Evolutionary conservation across 2,113 vertebrate genomes (phyloP), one percentile per base, ranked within the genome.

Genomic region (Oryzias melastigma): DNA sequence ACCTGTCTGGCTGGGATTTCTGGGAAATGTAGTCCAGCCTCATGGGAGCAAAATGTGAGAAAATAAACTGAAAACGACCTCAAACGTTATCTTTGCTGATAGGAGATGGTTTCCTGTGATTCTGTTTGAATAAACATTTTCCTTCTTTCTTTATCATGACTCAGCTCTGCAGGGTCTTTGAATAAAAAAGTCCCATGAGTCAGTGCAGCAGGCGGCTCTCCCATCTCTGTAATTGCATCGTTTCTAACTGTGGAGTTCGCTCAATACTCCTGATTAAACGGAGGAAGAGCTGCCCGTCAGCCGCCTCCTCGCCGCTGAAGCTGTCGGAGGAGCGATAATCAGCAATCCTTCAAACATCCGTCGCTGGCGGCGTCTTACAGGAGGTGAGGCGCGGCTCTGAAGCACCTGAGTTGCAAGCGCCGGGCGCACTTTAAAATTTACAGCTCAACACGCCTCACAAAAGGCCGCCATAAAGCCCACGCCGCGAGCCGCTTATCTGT

Each of bases 341-440:
- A 44, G 50, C 0, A 6, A 1, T 40, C 22, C 2, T 62, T 62
- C 27, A 20, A 35, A 35, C 35, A n/a, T 68, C 49, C 51, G 50
- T 58, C 51, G 4, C 25, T 43, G 68, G 0, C 14, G 2, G 14
- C 12, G 5, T 5, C 54, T 53, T 25, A 20, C 1, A 52, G 45
- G 46, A 51, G 3, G 24, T 16, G 6, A 52, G 29, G 14, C 5
- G 58, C 44, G 16, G 51, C 51, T 59, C 50, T 19, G 46, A 42
- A 56, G 0, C 58, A 69, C 51, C 62, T 73, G 73, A 71, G 62
- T 65, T 65, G n/a, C 69, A 27, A 14, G 4, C 17, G 16, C 1
- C 5, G 45, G 40, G 27, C 29, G 35, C 35, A 35, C 35, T 35
- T 35, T 35, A 10, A 35, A 13, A 10, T 27, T 41, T 5, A 46